Base-by-base conservation (phyloP, 2,113 vertebrate species). In the Corydoras maculifer region DNA sequence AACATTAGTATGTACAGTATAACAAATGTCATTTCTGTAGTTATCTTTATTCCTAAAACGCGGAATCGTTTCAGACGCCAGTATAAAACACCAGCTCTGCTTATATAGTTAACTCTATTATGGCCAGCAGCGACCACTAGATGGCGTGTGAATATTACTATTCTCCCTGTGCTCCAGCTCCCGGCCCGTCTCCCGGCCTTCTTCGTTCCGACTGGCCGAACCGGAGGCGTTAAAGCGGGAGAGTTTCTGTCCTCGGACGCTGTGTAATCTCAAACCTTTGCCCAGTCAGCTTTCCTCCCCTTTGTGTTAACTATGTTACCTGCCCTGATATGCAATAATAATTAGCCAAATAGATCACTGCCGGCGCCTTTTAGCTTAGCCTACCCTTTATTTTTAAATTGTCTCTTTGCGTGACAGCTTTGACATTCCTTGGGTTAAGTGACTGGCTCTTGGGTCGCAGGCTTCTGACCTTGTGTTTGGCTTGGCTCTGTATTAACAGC, bases 401-500 rank as follows among this genome's bases (percentile, higher is more conserved):
- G 75, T 72, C 70, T 76, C 69, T 58, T 58, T 74, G 65, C 68
- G 60, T 74, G 71, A 69, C 62, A 59, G 69, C 60, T 65, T 68
- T 74, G 65, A 72, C 74, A 79, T 76, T 79, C 74, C 77, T 76
- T 31, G 18, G 62, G 62, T 73, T 70, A 57, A 66, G 67, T 72
- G 64, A 73, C 15, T 54, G 31, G 29, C 32, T 77, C 71, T 72
- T 12, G 14, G 72, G 72, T 72, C 78, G 71, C 13, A 25, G 65
- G 55, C 55, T 65, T 68, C 15, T 69, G 77, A 79, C 75, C 72
- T 68, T 9, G 43, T 71, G 70, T 63, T 80, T 69, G 75, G 68
- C 62, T 71, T 80, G 65, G 75, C 75, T 80, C 65, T 68, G 65
- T 64, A 55, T 75, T 75, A 77, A 77, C 75, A 75, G 43, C 18